These are phyloP conservation scores for Triops cancriformis DNA, from an alignment of 1,140 invertebrate species.

Conservation along the genomic window DNA sequence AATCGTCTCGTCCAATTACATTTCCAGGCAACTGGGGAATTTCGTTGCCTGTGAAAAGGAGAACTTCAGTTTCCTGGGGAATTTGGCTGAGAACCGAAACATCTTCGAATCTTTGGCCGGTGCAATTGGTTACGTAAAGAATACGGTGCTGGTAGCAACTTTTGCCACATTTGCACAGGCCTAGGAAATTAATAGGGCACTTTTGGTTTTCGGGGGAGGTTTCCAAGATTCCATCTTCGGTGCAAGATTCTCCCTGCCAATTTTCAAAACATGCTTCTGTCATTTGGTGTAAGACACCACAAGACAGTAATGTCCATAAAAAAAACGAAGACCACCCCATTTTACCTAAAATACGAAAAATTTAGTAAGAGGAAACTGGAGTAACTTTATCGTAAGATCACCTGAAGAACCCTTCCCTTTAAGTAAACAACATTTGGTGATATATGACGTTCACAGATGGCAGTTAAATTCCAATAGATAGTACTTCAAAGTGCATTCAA, in stretches of 20 bases:
- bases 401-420: no score
- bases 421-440: no score
- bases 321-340: neutral
- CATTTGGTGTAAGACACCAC: neutral
- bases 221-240: neutral
- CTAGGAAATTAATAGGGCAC: neutral
- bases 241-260: neutral
- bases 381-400: no score
- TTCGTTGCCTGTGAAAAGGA: constrained; percentile 65
- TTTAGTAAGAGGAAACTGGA: neutral
- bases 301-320: neutral
- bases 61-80: constrained; percentile 55
- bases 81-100: constrained; percentile 51
- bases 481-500: no score
- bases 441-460: no score
- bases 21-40: constrained; percentile 57
- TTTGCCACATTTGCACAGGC: constrained; percentile 38
- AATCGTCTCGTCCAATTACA: constrained; percentile 56
- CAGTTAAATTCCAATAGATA: no score
- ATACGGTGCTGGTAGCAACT: constrained; percentile 43
- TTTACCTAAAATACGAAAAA: neutral
- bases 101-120: constrained; percentile 51
- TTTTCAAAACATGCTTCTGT: neutral
- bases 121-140: constrained; percentile 62
- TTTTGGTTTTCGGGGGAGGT: neutral